These are phyloP conservation scores for Parambassis ranga DNA, from an alignment of 2,797 vertebrate genomes.

Conservation along the genomic window DNA sequence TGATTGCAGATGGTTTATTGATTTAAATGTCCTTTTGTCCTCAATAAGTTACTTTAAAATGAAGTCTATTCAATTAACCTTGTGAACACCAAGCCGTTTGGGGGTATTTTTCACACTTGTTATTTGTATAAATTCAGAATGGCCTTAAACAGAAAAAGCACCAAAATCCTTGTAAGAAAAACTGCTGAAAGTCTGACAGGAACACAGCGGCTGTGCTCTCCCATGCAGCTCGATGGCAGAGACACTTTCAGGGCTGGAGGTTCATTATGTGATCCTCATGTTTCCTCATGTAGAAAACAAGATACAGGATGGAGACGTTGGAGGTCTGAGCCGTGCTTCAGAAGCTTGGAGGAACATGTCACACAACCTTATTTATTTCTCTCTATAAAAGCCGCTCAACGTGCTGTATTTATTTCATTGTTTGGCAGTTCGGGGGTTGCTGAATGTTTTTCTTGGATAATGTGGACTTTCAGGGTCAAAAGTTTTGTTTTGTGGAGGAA, in stretches of 20 bases:
- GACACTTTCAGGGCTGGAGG: not conserved
- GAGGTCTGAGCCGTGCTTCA: not conserved
- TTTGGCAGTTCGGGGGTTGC: not conserved
- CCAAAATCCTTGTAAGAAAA: not conserved
- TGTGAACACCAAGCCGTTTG: too few relatives aligned
- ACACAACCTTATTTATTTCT: constrained; percentile 51
- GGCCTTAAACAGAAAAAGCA: not conserved
- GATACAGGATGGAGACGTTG: not conserved
- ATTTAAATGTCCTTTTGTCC: too few relatives aligned
- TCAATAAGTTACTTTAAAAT: not conserved
- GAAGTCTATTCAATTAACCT: too few relatives aligned
- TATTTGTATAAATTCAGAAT: not conserved
- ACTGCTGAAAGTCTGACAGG: not conserved
- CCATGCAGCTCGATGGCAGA: not conserved
- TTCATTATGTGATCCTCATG: not conserved
- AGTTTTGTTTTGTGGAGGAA: not conserved
- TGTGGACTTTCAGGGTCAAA: not conserved
- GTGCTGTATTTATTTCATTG: constrained; percentile 56
- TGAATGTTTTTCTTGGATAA: not conserved
- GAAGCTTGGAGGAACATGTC: not conserved
- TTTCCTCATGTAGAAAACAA: not conserved
- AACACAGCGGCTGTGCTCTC: constrained; percentile 6
- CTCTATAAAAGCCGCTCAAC: constrained; percentile 20
- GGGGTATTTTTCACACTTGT: too few relatives aligned
- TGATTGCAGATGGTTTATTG: too few relatives aligned